Evolutionary conservation across 1,140 invertebrate species (phyloP), one percentile per base, ranked within the genome.

Genomic region (Ostrea edulis): DNA sequence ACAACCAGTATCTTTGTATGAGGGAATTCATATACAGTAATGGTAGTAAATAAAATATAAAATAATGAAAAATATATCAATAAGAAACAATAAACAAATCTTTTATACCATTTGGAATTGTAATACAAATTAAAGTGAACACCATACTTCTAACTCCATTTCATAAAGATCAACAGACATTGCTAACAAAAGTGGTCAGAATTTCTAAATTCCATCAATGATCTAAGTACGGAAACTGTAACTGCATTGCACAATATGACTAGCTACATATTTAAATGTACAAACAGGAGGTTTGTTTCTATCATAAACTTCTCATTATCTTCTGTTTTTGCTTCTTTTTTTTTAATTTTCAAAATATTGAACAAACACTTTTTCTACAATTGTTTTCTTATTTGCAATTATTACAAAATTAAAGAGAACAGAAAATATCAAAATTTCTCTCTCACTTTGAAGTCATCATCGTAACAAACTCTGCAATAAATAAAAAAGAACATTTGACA

Each of bases 381-480:
- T n/a, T 52, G 44, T 83, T 53, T 54, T 52, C 25, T 20, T 20
- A 17, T 17, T 14, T 81, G 20, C 71, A 83, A 53, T 83, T 22
- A 83, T 35, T n/a, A 83, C 44, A 83, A 52, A 83, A 83, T 51
- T 8, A 53, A 83, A 29, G 44, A 53, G 20, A 54, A n/a, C 82
- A 83, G 52, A 83, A 53, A 22, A 83, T 35, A 83, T 17, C 44
- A 83, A 52, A n/a, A 83, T 83, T 83, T 83, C 55, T 65, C 44
- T 87, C 55, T 84, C 62, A 87, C 86, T 87, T 87, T 53, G 81
- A 83, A 53, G 86, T 87, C 86, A 87, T 87, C 86, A 87, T 87
- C 58, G 81, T 87, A 35, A 87, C 86, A 84, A 87, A 87, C 58
- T 87, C 86, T 87, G 86, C 35, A 87, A 87, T 44, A 35, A 87